Evolutionary conservation across 2,888 invertebrate genomes (phyloP).

Genomic region (Ennomos quercinarius): DNA sequence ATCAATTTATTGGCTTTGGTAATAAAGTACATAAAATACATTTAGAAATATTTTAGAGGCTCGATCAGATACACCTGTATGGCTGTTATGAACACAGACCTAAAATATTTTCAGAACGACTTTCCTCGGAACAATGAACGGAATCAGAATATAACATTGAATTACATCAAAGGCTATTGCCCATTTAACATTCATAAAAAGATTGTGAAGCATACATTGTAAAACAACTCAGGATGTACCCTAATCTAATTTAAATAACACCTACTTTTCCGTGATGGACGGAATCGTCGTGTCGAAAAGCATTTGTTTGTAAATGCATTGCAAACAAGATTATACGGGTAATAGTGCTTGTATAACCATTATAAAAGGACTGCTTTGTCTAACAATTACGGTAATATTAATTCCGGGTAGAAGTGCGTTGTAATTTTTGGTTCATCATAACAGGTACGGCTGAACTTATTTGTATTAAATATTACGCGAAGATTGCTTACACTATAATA

Average conservation of each 20-base stretch:
- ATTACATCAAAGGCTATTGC: constrained; percentile 30
- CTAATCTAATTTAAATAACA: constrained; percentile 40
- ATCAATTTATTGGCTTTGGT: too few relatives aligned
- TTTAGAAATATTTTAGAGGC: not conserved
- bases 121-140: constrained; percentile 20
- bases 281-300: constrained; percentile 40
- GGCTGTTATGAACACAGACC: too few relatives aligned
- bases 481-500: too few relatives aligned
- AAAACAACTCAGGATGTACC: constrained; percentile 23
- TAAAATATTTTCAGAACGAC: not conserved
- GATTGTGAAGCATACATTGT: constrained; percentile 26
- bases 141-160: constrained; percentile 11
- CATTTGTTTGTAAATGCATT: constrained; percentile 49
- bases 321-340: constrained; percentile 47
- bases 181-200: constrained; percentile 27
- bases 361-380: constrained; percentile 13
- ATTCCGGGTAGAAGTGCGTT: too few relatives aligned
- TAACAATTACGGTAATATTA: not conserved
- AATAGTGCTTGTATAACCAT: constrained; percentile 41
- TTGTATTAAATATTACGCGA: too few relatives aligned
- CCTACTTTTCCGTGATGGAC: constrained; percentile 28
- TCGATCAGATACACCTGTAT: too few relatives aligned
- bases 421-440: too few relatives aligned
- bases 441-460: too few relatives aligned
- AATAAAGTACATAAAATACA: not conserved